Conservation (phyloP, 2,888 invertebrate genomes). For the Agrypnus murinus region DNA sequence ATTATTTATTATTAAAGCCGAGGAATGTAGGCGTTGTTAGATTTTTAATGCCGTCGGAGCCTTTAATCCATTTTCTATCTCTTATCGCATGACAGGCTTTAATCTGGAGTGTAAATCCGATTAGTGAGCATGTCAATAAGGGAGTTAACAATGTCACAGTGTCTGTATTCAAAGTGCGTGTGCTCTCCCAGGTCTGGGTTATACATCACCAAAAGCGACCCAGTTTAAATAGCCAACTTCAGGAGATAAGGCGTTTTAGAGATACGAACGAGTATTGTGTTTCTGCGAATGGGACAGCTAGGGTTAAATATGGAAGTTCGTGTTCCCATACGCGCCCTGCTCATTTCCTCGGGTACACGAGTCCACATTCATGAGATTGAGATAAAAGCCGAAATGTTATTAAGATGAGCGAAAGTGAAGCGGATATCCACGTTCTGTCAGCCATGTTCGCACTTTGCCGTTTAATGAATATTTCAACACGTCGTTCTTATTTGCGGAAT, state of each 20-base stretch:
- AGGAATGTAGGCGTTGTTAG: conserved; percentile 20
- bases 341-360: conserved; percentile 25
- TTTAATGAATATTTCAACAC: conserved; percentile 53
- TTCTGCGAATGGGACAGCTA: conserved; percentile 37
- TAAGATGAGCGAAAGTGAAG: conserved; percentile 50
- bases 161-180: conserved; percentile 44
- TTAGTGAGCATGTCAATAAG: conserved; percentile 39
- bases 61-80: conserved; percentile 37
- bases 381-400: conserved; percentile 47
- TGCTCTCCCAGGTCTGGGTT: conserved; percentile 29
- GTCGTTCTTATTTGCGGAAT: conserved; percentile 48
- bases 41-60: conserved; percentile 24
- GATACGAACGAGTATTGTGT: conserved; percentile 34
- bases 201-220: conserved; percentile 37
- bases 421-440: conserved; percentile 46
- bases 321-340: conserved; percentile 28
- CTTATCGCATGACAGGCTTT: conserved; percentile 39
- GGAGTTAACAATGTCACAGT: conserved; percentile 37
- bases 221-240: conserved; percentile 35
- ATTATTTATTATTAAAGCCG: conserved; percentile 24
- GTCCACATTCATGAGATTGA: conserved; percentile 46
- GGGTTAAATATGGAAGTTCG: conserved; percentile 41
- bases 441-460: conserved; percentile 44
- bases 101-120: conserved; percentile 41
- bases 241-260: conserved; percentile 38